Evolutionary conservation across 2,797 vertebrate species (phyloP).

Genomic region (Acrossocheilus wenchowensis): DNA sequence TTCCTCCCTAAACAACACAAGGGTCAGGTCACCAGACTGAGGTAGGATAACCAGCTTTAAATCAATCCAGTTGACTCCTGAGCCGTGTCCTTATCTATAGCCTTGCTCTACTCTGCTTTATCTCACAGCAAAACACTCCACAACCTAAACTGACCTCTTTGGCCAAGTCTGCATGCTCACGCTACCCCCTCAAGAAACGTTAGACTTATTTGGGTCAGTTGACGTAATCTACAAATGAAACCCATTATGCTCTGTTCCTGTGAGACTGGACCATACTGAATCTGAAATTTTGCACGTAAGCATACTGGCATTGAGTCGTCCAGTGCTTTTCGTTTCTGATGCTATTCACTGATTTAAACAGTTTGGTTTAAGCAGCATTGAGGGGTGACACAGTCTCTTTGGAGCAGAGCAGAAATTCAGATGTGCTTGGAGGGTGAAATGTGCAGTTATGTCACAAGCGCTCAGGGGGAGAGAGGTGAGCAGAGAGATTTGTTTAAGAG

Average conservation of each 20-base stretch:
- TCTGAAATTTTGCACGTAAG: slow-evolving; percentile 41
- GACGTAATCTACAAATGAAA: slow-evolving; percentile 33
- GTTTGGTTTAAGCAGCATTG: slow-evolving; percentile 28
- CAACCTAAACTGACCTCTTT: slow-evolving; percentile 41
- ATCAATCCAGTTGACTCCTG: slow-evolving; percentile 34
- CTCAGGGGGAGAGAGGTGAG: slow-evolving; percentile 24
- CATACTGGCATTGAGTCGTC: slow-evolving; percentile 8
- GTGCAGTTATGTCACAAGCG: slow-evolving; percentile 23
- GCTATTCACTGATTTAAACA: slow-evolving; percentile 41
- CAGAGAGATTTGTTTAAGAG: slow-evolving; percentile 39
- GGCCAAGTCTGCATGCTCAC: not conserved
- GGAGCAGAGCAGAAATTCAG: slow-evolving; percentile 35
- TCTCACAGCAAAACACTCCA: slow-evolving; percentile 10
- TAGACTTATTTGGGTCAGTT: slow-evolving; percentile 43
- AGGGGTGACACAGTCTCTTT: not conserved
- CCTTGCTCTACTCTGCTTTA: slow-evolving; percentile 31
- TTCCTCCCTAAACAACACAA: slow-evolving; percentile 41
- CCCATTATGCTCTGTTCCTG: slow-evolving; percentile 31
- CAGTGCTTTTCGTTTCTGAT: slow-evolving; percentile 15
- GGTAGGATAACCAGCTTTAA: slow-evolving; percentile 23
- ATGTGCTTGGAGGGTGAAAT: slow-evolving; percentile 35
- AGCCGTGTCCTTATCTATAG: slow-evolving; percentile 32
- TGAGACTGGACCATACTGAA: slow-evolving; percentile 27
- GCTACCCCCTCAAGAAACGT: slow-evolving; percentile 8
- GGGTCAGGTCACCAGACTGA: slow-evolving; percentile 20